phyloP scores from a whole-genome alignment of 2,797 vertebrate species.

The Schizopygopsis pylzovi region DNA sequence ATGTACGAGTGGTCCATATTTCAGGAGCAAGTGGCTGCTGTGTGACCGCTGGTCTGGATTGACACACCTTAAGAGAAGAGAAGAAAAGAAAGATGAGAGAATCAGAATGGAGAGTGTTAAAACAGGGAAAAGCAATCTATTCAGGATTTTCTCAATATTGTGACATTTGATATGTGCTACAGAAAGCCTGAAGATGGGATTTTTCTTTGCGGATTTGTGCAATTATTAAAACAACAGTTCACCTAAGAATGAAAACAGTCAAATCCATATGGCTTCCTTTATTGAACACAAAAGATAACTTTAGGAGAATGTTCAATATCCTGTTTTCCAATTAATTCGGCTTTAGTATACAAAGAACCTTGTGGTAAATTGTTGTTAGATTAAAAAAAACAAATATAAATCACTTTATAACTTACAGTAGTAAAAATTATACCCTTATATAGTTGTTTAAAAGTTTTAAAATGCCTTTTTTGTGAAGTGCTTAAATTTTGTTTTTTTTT shows the following conservation, averaged over 20 bases:
- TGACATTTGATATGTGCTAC: constrained; percentile 7
- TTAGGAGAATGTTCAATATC: background rate
- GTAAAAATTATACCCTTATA: no score
- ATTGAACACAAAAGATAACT: background rate
- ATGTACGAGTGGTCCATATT: constrained; percentile 54
- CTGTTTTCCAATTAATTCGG: background rate
- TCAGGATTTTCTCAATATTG: constrained; percentile 22
- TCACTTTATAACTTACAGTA: no score
- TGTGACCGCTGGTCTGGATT: constrained; percentile 6
- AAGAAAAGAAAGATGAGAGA: background rate
- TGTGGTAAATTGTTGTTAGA: background rate
- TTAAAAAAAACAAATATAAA: background rate
- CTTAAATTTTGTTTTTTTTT: background rate
- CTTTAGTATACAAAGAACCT: background rate
- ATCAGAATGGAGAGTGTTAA: background rate
- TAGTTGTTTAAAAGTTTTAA: no score
- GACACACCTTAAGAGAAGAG: constrained; percentile 46
- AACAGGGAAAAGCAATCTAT: constrained; percentile 12
- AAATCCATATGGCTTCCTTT: background rate
- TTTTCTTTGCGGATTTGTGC: background rate
- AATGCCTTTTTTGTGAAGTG: no score
- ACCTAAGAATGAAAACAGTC: background rate
- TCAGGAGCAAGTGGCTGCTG: constrained; percentile 37
- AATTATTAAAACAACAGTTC: background rate
- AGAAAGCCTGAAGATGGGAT: background rate